These are phyloP conservation scores for Andrena fulva DNA, from an alignment of 2,888 invertebrate species.

Conservation along the genomic window DNA sequence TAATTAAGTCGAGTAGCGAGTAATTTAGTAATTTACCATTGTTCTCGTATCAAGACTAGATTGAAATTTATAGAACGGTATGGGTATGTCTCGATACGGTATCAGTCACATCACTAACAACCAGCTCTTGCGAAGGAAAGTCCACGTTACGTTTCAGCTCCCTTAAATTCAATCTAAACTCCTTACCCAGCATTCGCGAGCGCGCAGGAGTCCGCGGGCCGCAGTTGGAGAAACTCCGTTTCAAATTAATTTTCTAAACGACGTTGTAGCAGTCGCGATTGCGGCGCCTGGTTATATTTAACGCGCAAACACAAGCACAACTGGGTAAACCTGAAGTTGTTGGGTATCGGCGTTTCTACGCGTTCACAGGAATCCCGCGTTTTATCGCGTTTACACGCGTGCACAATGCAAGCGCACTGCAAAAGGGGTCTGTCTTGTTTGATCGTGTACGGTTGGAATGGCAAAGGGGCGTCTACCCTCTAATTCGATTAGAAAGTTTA, in stretches of 20 bases:
- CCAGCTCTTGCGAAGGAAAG: background rate
- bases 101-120: too few relatives aligned
- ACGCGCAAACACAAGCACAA: background rate
- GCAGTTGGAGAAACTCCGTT: background rate
- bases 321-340: background rate
- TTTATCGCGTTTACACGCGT: slow-evolving; percentile 40
- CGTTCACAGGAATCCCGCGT: slow-evolving; percentile 1
- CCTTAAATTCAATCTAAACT: background rate
- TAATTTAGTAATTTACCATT: too few relatives aligned
- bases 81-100: too few relatives aligned
- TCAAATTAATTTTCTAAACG: background rate
- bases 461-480: slow-evolving; percentile 52
- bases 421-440: slow-evolving; percentile 47
- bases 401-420: slow-evolving; percentile 21
- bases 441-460: slow-evolving; percentile 53
- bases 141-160: background rate
- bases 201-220: too few relatives aligned
- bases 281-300: background rate
- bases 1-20: too few relatives aligned
- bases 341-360: slow-evolving; percentile 11
- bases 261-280: background rate
- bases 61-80: background rate
- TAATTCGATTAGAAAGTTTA: slow-evolving; percentile 71
- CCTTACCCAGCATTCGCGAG: background rate
- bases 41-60: too few relatives aligned